A percentile compares a stretch with the other conserved stretches of the same genome.
phyloP scores from a whole-genome alignment of 2,888 invertebrate genomes.

The Orchesella flavescens region DNA sequence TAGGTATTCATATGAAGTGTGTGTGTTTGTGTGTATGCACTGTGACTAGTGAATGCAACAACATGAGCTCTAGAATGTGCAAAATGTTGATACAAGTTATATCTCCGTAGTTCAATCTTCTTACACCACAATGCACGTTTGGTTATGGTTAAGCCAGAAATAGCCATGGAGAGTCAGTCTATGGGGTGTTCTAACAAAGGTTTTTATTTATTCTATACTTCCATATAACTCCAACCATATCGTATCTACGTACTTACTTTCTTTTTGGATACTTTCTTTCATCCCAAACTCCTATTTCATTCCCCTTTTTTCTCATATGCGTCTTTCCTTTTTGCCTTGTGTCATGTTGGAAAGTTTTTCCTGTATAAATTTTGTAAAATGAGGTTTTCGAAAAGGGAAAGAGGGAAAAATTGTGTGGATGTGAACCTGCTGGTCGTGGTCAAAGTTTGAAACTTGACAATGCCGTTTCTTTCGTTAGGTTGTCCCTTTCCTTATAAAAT shows the following conservation, averaged over 20 bases:
- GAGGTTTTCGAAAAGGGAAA: slow-evolving; percentile 32
- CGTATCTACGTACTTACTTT: slow-evolving; percentile 25
- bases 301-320: slow-evolving; percentile 16
- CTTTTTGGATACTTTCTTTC: slow-evolving; percentile 18
- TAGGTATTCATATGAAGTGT: too few species aligned
- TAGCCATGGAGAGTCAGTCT: slow-evolving; percentile 43
- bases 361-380: slow-evolving; percentile 59
- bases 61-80: background rate
- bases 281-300: slow-evolving; percentile 31
- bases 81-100: background rate
- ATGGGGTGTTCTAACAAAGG: slow-evolving; percentile 49
- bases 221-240: slow-evolving; percentile 42
- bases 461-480: slow-evolving; percentile 25
- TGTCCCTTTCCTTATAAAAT: slow-evolving; percentile 31
- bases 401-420: slow-evolving; percentile 26
- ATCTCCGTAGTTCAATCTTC: background rate
- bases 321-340: slow-evolving; percentile 15
- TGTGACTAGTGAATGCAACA: background rate
- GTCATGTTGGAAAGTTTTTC: slow-evolving; percentile 37
- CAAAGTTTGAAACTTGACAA: slow-evolving; percentile 63
- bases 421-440: slow-evolving; percentile 61
- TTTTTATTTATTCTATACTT: slow-evolving; percentile 54
- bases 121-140: background rate
- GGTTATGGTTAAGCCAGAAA: slow-evolving; percentile 10
- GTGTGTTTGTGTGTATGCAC: background rate